Base-by-base conservation (phyloP, 2,797 vertebrate species). In the Cynodonichthys magdalenae region DNA sequence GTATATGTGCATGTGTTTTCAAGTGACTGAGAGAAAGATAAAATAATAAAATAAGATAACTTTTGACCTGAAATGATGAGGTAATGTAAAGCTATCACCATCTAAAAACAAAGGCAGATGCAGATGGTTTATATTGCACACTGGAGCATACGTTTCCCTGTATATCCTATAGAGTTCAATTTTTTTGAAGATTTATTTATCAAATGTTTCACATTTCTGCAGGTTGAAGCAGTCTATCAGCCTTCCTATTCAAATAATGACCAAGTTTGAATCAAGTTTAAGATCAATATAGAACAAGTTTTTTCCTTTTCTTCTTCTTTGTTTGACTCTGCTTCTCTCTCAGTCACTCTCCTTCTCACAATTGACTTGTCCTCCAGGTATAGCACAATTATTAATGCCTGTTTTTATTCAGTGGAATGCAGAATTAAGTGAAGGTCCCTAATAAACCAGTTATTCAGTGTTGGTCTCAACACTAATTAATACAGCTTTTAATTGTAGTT, bases 401-500 rank as follows among this genome's bases (percentile, higher is more conserved):
- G 83, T 85, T 39, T 92, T 87, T 92, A 89, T 78, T 80, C 72
- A 73, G 29, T 67, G 70, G 68, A 80, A 82, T 76, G 74, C 63
- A 69, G 69, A 59, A 73, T 79, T 74, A 64, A 68, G 51, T 67
- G 89, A 90, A 90, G 87, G 84, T 87, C 89, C 90, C 92, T 94
- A 95, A 95, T 95, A 94, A 93, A 94, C 90, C 94, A 70, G 77
- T 74, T 93, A 91, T 92, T 94, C 93, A 87, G 86, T 93, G 84
- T 82, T 88, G 92, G 91, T 92, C 91, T 93, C 88, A 89, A 90
- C 92, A 95, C 92, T 95, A 96, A 96, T 96, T 96, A 97, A 93
- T 94, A 93, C 93, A 92, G 94, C 83, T 92, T 94, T 96, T 96
- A 96, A 90, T 90, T 90, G 90, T 54, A 70, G 92, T 92, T 95